Conservation (phyloP, 2,888 invertebrate genomes). For the Drosophila kokeensis region DNA sequence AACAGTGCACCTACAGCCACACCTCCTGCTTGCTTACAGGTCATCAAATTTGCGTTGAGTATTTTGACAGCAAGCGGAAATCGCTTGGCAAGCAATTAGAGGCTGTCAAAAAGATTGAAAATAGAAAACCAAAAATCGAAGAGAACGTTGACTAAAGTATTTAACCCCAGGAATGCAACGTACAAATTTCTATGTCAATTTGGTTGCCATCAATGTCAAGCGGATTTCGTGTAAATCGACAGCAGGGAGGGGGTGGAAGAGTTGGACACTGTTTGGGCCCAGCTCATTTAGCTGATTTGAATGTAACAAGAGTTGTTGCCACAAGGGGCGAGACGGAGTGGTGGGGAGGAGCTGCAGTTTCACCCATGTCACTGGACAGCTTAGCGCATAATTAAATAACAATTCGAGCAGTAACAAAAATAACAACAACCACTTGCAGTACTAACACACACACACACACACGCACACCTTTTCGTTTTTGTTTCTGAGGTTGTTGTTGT, state of each 20-base stretch:
- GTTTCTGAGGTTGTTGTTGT: slow-evolving; percentile 22
- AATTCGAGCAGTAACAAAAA: slow-evolving; percentile 32
- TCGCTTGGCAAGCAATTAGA: slow-evolving; percentile 69
- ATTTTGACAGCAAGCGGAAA: slow-evolving; percentile 65
- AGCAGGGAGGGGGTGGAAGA: slow-evolving; percentile 19
- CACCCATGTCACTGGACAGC: slow-evolving; percentile 78
- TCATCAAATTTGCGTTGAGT: slow-evolving; percentile 27
- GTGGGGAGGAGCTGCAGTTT: slow-evolving; percentile 27
- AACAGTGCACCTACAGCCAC: neutral
- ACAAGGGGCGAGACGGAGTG: slow-evolving; percentile 6
- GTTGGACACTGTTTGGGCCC: slow-evolving; percentile 13
- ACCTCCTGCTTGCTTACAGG: neutral
- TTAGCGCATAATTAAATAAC: slow-evolving; percentile 77
- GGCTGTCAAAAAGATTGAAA: slow-evolving; percentile 58
- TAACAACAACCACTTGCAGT: slow-evolving; percentile 15
- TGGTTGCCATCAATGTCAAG: slow-evolving; percentile 74
- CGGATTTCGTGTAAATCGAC: slow-evolving; percentile 52
- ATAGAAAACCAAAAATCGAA: slow-evolving; percentile 6
- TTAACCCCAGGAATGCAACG: slow-evolving; percentile 56
- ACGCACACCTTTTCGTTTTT: slow-evolving; percentile 29
- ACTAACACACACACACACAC: slow-evolving; percentile 3
- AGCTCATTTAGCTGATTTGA: slow-evolving; percentile 40
- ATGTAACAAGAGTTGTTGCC: slow-evolving; percentile 53
- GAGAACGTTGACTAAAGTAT: slow-evolving; percentile 32
- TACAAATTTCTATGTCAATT: slow-evolving; percentile 72